These are phyloP conservation scores for Cromileptes altivelis DNA, from an alignment of 2,113 vertebrate species.

Conservation along the genomic window DNA sequence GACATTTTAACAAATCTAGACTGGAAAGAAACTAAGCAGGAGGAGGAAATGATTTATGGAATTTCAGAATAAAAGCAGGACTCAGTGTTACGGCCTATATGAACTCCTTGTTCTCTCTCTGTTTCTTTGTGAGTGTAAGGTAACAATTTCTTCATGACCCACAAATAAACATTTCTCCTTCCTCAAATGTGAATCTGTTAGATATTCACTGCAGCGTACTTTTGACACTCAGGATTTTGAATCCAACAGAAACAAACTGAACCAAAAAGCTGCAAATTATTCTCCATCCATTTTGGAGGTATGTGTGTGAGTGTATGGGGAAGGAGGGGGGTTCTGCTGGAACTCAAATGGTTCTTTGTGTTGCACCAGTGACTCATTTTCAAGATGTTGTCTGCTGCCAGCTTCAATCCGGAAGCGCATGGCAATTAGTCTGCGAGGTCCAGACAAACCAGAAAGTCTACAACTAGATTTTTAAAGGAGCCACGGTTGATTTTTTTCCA, in stretches of 20 bases:
- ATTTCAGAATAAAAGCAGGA: constrained; percentile 44
- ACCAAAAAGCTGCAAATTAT: constrained; percentile 7
- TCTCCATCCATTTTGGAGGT: constrained; percentile 36
- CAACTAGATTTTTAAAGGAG: constrained; percentile 86
- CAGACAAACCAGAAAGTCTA: constrained; percentile 97
- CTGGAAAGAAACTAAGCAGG: constrained; percentile 1
- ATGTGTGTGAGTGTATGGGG: constrained; percentile 1
- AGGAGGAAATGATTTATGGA: constrained; percentile 28
- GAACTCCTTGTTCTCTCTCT: neutral
- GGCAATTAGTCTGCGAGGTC: constrained; percentile 95
- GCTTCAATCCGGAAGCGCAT: constrained; percentile 99
- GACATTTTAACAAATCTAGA: neutral
- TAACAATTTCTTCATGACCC: neutral
- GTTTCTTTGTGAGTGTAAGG: neutral
- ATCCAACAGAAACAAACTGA: constrained; percentile 27
- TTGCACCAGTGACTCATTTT: constrained; percentile 97
- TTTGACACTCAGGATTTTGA: neutral
- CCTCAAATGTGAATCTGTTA: constrained; percentile 6
- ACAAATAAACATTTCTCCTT: neutral
- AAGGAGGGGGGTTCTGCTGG: constrained; percentile 39
- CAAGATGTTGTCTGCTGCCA: constrained; percentile 99
- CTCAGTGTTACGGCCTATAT: neutral
- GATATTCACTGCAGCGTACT: neutral
- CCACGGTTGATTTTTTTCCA: constrained; percentile 63
- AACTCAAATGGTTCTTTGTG: constrained; percentile 97